Conservation (phyloP, 2,797 vertebrate genomes). For the Enteromius anoplus region DNA sequence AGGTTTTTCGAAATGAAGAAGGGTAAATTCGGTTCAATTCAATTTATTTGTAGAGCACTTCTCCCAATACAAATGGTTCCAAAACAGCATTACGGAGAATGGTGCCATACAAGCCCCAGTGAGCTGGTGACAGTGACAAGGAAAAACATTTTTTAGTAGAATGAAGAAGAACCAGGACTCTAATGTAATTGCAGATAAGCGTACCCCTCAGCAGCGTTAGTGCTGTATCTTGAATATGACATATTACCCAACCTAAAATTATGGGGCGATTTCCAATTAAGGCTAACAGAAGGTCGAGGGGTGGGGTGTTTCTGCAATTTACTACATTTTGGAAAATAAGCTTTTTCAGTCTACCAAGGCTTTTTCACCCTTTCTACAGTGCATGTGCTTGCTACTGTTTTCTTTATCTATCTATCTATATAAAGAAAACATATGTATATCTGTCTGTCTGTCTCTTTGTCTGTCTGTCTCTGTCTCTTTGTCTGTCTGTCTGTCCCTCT, state of each 20-base stretch:
- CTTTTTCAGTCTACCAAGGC: neutral
- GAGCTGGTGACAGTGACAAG: neutral
- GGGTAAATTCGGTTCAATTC: constrained; percentile 1
- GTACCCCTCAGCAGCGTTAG: neutral
- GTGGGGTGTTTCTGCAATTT: neutral
- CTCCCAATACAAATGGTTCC: neutral
- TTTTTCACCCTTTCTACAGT: no score
- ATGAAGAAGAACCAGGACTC: neutral
- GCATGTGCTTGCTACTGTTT: neutral
- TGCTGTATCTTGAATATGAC: constrained; percentile 9
- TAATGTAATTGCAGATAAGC: neutral
- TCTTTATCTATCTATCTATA: neutral
- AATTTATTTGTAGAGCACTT: constrained; percentile 8
- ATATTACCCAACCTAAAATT: neutral
- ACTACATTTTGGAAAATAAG: neutral
- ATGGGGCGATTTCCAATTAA: neutral
- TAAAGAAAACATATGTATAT: neutral
- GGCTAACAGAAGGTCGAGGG: neutral
- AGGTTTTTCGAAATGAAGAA: neutral
- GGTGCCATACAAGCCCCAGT: neutral
- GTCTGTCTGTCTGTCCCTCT: neutral
- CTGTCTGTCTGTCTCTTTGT: no score
- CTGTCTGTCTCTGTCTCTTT: neutral
- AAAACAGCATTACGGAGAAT: neutral
- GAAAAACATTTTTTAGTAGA: neutral